These are phyloP conservation scores for Osmerus mordax DNA, from an alignment of 2,113 vertebrate species.

Conservation along the genomic window DNA sequence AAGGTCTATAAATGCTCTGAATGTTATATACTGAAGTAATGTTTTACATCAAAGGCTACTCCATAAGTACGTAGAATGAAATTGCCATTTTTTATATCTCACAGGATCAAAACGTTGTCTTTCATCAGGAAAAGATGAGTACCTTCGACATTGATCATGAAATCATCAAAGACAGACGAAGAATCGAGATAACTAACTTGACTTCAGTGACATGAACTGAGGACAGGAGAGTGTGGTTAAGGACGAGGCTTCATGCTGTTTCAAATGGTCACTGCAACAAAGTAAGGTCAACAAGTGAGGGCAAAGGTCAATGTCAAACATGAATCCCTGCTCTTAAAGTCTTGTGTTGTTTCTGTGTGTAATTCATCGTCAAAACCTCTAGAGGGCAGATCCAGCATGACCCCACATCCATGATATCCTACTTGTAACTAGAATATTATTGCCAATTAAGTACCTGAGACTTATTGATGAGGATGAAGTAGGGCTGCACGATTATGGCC, in stretches of 20 bases:
- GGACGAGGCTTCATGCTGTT: not conserved
- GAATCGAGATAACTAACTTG: not conserved
- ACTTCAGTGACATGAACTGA: not conserved
- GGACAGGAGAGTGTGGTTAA: not conserved
- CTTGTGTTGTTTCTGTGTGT: too few relatives aligned
- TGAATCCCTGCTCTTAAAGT: too few relatives aligned
- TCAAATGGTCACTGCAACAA: too few relatives aligned
- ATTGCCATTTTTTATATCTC: constrained; percentile 12
- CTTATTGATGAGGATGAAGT: too few relatives aligned
- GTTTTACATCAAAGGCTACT: constrained; percentile 40
- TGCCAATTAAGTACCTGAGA: too few relatives aligned
- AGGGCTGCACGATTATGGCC: too few relatives aligned
- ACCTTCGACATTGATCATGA: not conserved
- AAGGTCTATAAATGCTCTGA: constrained; percentile 21
- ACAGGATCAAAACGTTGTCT: not conserved
- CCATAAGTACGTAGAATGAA: constrained; percentile 6
- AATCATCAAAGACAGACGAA: not conserved
- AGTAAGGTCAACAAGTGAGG: too few relatives aligned
- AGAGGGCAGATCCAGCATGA: too few relatives aligned
- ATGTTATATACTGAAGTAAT: constrained; percentile 28
- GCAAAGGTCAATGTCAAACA: too few relatives aligned
- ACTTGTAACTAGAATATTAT: too few relatives aligned
- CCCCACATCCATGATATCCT: too few relatives aligned
- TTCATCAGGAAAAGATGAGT: not conserved
- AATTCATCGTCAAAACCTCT: too few relatives aligned